Evolutionary conservation across 2,888 invertebrate genomes (phyloP).

Genomic region (Mimachlamys varia): DNA sequence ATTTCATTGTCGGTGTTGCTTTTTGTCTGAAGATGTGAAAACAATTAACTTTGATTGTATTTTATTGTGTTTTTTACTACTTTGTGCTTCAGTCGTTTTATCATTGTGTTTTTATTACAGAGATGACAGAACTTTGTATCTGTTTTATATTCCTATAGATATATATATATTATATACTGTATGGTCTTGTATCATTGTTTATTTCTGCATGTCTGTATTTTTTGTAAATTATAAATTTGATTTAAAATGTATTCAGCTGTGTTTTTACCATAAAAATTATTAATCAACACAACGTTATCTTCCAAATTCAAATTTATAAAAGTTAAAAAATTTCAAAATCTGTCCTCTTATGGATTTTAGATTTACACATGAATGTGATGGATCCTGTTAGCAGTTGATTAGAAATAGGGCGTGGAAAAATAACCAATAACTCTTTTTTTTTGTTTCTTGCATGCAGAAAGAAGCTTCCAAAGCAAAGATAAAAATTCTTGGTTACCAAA

Average conservation of each 20-base stretch:
- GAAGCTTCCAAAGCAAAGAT: constrained; percentile 36
- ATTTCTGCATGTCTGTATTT: constrained; percentile 18
- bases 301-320: not conserved
- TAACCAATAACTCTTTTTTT: constrained; percentile 27
- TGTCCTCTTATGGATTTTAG: not conserved
- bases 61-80: not conserved
- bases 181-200: not conserved
- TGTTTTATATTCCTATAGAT: not conserved
- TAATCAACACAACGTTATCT: not conserved
- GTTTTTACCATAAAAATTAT: not conserved
- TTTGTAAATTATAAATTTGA: not conserved
- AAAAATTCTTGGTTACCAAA: constrained; percentile 29
- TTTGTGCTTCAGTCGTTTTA: not conserved
- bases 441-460: constrained; percentile 31
- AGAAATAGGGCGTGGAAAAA: not conserved
- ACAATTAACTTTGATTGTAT: not conserved
- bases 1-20: not conserved
- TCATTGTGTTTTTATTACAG: not conserved
- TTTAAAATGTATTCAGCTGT: not conserved
- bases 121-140: not conserved
- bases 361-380: not conserved
- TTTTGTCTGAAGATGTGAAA: not conserved
- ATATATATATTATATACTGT: not conserved
- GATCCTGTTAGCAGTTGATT: not conserved
- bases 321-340: not conserved